Evolutionary conservation across 2,888 invertebrate genomes (phyloP).

Genomic region (Tanypteryx hageni): DNA sequence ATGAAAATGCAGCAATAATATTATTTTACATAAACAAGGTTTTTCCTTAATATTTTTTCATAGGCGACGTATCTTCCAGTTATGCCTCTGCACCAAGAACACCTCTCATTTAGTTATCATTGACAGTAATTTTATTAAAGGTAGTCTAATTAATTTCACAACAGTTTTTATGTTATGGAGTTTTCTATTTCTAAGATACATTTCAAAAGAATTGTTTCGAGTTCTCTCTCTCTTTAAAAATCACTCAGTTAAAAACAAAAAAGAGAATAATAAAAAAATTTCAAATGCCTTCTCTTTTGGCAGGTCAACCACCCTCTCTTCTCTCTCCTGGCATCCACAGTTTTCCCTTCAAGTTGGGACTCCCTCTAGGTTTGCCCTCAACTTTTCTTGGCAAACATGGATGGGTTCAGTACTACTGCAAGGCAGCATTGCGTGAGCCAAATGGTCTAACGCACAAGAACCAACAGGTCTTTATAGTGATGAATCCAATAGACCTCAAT

Average conservation of each 20-base stretch:
- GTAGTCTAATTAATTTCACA: slow-evolving; percentile 60
- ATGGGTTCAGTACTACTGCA: slow-evolving; percentile 97
- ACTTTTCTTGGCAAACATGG: slow-evolving; percentile 96
- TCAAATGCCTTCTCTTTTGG: slow-evolving; percentile 58
- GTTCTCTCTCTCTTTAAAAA: too few relatives aligned
- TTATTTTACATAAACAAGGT: too few relatives aligned
- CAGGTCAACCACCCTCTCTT: slow-evolving; percentile 89
- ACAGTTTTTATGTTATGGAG: too few relatives aligned
- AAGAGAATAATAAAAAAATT: not conserved
- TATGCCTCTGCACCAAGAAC: too few relatives aligned
- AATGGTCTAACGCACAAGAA: slow-evolving; percentile 95
- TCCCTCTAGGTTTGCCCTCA: slow-evolving; percentile 93
- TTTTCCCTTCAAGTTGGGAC: slow-evolving; percentile 94
- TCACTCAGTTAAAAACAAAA: not conserved
- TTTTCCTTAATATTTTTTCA: too few relatives aligned
- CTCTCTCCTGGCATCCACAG: slow-evolving; percentile 96
- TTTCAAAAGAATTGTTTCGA: too few relatives aligned
- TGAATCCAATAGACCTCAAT: slow-evolving; percentile 96
- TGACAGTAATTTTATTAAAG: too few relatives aligned
- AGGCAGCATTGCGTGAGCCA: slow-evolving; percentile 91
- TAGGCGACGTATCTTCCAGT: too few relatives aligned
- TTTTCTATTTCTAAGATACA: too few relatives aligned
- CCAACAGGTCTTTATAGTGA: slow-evolving; percentile 97
- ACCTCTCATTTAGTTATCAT: too few relatives aligned
- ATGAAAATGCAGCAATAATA: too few relatives aligned